Evolutionary conservation across 2,113 vertebrate species (phyloP).

Genomic region (Daphoenositta chrysoptera): DNA sequence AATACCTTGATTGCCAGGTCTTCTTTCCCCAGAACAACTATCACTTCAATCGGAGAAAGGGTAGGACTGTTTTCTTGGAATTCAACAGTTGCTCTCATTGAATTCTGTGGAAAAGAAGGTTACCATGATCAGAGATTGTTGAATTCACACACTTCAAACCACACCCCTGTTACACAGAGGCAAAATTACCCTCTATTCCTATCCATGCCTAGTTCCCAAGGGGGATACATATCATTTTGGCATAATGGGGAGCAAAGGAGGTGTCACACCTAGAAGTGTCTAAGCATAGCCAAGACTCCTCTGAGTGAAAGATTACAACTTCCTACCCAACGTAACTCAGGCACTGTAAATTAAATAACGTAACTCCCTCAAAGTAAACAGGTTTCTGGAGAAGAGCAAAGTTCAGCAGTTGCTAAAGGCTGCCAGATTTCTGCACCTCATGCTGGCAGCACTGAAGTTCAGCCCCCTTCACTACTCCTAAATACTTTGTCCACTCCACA

Average conservation of each 20-base stretch:
- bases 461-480: not conserved
- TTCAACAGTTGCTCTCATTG: constrained; percentile 97
- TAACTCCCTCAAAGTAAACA: not conserved
- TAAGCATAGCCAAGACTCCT: not conserved
- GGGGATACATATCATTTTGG: not conserved
- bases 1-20: constrained; percentile 95
- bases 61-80: constrained; percentile 82
- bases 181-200: not conserved
- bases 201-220: not conserved
- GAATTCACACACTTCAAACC: not conserved
- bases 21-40: constrained; percentile 87
- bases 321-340: not conserved
- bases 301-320: not conserved
- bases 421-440: not conserved
- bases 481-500: not conserved
- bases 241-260: not conserved
- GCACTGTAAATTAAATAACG: not conserved
- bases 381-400: not conserved
- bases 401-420: not conserved
- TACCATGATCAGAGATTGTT: not conserved
- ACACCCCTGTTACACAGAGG: not conserved
- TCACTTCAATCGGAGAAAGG: constrained; percentile 87
- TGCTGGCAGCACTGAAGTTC: not conserved
- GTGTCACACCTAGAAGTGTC: not conserved
- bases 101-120: constrained; percentile 79